Evolutionary conservation across 2,113 vertebrate genomes (phyloP).

Genomic region (Synodontis membranacea): DNA sequence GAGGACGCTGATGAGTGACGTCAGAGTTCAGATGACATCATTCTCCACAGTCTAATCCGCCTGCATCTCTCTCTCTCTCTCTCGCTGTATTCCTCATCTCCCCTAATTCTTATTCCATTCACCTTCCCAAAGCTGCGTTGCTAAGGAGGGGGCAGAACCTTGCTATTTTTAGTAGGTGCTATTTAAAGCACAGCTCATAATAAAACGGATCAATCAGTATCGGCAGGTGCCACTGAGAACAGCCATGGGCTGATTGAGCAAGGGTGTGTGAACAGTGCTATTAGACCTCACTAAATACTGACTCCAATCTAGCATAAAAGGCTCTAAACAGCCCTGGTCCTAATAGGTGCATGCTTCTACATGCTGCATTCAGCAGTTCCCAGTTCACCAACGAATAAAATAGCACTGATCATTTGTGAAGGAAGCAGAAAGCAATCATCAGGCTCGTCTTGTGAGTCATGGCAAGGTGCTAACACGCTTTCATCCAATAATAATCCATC

Average conservation of each 20-base stretch:
- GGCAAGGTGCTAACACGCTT: neutral
- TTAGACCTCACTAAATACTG: neutral
- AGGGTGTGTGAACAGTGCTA: neutral
- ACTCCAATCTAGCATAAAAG: neutral
- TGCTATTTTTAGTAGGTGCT: conserved; percentile 36
- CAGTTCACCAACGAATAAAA: neutral
- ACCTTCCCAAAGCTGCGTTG: conserved; percentile 18
- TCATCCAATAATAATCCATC: neutral
- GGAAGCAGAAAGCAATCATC: neutral
- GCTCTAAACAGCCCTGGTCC: neutral
- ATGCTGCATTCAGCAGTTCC: conserved; percentile 5
- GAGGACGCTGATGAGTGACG: conserved; percentile 20
- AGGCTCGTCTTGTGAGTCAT: neutral
- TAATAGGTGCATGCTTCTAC: neutral
- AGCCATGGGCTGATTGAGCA: conserved; percentile 7
- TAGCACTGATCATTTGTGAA: neutral
- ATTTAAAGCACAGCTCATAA: conserved; percentile 21
- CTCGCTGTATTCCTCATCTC: conserved; percentile 9
- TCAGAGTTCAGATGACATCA: conserved; percentile 33
- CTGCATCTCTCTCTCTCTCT: neutral
- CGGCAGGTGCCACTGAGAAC: conserved; percentile 9
- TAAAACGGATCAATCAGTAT: conserved; percentile 37
- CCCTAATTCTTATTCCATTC: conserved; percentile 6
- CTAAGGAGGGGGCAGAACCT: conserved; percentile 20
- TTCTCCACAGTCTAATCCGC: conserved; percentile 24